phyloP scores from a whole-genome alignment of 2,888 invertebrate species.

The Lissonota sp. region DNA sequence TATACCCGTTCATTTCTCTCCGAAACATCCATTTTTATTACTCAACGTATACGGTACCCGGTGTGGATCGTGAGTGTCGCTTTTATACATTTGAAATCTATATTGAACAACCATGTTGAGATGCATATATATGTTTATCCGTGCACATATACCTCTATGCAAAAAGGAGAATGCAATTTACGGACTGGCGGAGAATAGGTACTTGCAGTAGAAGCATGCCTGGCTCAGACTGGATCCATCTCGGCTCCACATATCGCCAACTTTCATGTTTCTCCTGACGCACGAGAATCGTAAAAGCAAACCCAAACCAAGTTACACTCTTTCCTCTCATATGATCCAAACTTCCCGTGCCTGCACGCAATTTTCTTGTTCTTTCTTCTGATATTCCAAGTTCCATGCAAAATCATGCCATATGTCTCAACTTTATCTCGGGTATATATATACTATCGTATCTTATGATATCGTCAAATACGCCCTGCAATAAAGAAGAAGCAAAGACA shows the following conservation, averaged over 20 bases:
- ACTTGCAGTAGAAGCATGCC: conserved; percentile 10
- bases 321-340: conserved; percentile 17
- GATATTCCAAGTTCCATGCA: conserved; percentile 20
- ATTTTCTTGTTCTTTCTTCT: conserved; percentile 1
- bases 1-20: conserved; percentile 37
- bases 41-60: conserved; percentile 32
- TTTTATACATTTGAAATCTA: conserved; percentile 49
- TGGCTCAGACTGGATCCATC: conserved; percentile 24
- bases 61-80: conserved; percentile 49
- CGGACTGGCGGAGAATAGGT: conserved; percentile 36
- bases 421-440: conserved; percentile 39
- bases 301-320: conserved; percentile 44
- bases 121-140: conserved; percentile 6
- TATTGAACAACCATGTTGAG: conserved; percentile 30
- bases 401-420: neutral
- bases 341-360: neutral
- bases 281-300: conserved; percentile 17
- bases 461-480: neutral
- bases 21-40: conserved; percentile 60
- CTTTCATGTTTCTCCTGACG: conserved; percentile 37
- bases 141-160: conserved; percentile 26
- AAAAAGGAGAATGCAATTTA: conserved; percentile 55
- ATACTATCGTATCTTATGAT: conserved; percentile 28
- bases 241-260: conserved; percentile 46
- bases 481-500: neutral